Percentiles rank a stretch among this genome's conserved stretches.
Evolutionary conservation across 2,888 invertebrate species (phyloP).

Genomic region (Melikaiella ostensackeni): DNA sequence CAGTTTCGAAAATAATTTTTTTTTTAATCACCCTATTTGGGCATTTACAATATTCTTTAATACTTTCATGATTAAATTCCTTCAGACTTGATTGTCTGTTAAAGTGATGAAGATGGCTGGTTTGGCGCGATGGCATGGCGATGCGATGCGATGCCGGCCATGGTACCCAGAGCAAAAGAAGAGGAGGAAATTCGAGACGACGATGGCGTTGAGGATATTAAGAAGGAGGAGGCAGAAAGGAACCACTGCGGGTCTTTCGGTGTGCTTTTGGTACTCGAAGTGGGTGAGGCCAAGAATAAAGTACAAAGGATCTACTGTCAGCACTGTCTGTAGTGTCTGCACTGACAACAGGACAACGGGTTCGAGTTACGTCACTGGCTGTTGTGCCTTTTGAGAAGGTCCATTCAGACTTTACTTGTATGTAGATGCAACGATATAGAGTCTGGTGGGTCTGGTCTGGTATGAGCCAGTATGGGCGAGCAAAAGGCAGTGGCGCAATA

Average conservation of each 20-base stretch:
- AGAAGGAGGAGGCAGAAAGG: constrained; percentile 53
- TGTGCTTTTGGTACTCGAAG: constrained; percentile 52
- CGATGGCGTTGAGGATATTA: constrained; percentile 31
- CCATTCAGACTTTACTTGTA: constrained; percentile 38
- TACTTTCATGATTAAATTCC: no score
- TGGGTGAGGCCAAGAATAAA: constrained; percentile 67
- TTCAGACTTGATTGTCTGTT: background rate
- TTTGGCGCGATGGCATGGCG: constrained; percentile 43
- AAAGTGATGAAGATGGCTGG: constrained; percentile 1
- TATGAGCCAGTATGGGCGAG: constrained; percentile 25
- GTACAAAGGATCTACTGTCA: constrained; percentile 71
- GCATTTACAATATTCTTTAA: no score
- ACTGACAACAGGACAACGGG: constrained; percentile 68
- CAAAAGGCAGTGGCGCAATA: constrained; percentile 14
- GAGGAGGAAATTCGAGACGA: constrained; percentile 52
- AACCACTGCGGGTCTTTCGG: constrained; percentile 50
- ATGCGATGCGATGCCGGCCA: constrained; percentile 41
- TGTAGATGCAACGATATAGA: background rate
- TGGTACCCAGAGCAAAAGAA: constrained; percentile 35
- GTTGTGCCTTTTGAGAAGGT: constrained; percentile 56
- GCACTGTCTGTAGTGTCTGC: constrained; percentile 69
- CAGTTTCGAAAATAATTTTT: no score
- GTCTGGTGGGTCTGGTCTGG: background rate
- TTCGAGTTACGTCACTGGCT: constrained; percentile 60
- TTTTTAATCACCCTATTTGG: no score